Evolutionary conservation across 2,888 invertebrate species (phyloP).

Genomic region (Melanargia galathea): DNA sequence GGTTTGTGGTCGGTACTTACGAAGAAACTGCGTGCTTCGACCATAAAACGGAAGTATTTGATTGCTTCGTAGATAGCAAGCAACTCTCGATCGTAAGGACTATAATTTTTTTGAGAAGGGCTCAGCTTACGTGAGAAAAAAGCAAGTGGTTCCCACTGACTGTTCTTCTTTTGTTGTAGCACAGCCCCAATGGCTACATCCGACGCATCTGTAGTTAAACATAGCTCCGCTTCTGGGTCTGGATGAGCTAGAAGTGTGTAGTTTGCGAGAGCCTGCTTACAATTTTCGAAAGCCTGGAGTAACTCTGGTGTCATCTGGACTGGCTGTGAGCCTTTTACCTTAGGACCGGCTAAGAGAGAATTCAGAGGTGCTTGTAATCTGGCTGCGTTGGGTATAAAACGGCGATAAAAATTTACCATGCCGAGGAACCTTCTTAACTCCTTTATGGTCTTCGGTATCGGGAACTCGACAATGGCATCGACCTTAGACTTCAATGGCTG

Average conservation of each 20-base stretch:
- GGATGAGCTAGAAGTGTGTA: constrained; percentile 17
- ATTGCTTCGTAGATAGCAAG: constrained; percentile 50
- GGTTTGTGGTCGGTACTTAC: constrained; percentile 56
- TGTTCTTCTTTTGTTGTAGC: constrained; percentile 47
- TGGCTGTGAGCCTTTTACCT: constrained; percentile 21
- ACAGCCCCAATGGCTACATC: constrained; percentile 51
- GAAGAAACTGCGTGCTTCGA: constrained; percentile 52
- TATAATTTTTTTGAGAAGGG: constrained; percentile 48
- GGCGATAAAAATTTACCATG: constrained; percentile 53
- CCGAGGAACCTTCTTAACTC: constrained; percentile 46
- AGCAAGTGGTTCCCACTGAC: constrained; percentile 13
- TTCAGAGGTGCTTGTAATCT: constrained; percentile 14
- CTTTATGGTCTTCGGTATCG: constrained; percentile 24
- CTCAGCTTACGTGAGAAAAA: constrained; percentile 49
- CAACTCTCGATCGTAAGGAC: constrained; percentile 57
- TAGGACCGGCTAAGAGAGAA: constrained; percentile 9
- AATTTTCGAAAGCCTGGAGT: background rate
- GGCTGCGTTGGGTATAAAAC: constrained; percentile 44
- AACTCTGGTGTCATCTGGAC: background rate
- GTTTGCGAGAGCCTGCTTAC: background rate
- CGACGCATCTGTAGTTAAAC: constrained; percentile 31
- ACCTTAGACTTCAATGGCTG: constrained; percentile 42
- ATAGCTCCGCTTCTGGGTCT: constrained; percentile 11
- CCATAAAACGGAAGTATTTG: constrained; percentile 52
- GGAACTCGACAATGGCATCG: constrained; percentile 24